Base-by-base conservation (phyloP, 1,140 invertebrate genomes). In the Idris sp. region DNA sequence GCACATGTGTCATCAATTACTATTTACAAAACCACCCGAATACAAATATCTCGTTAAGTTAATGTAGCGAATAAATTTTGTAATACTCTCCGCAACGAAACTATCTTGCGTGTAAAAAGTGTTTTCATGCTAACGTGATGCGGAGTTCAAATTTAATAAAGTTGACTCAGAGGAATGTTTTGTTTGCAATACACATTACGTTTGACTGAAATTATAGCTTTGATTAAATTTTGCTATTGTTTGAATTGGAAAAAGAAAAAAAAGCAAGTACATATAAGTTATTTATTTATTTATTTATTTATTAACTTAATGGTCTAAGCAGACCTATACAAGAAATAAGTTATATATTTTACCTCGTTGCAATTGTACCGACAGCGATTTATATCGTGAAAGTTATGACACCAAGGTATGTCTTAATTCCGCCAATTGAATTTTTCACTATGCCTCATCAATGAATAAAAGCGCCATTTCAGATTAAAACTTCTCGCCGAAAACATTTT, bases 121-220 rank as follows among this genome's bases (percentile, higher is more conserved):
- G 13, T 10, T 15, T 30, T 41, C 26, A n/a, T n/a, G n/a, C 28
- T 22, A 49, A 26, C 49, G 41, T 56, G 44, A 5, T 46, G 16
- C 30, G 26, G 25, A 53, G 22, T 53, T 44, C 19, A 36, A 65
- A 46, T 46, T 46, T 65, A 65, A 67, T 44, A 53, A 53, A 35
- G 36, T 26, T 33, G 28, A 41, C 31, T 35, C 31, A 5, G 1
- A 25, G 15, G 22, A 22, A 30, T 30, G 28, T 25, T 49, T 51
- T 41, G 31, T 51, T 64, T 41, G 35, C 10, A 10, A 43, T 16
- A 6, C 8, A 25, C 35, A 25, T 30, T 31, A 31, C 10, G 41
- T 9, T 48, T 19, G 1, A 40, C 43, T 4, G 13, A 49, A 61
- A 49, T 41, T 22, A 49, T 15, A 26, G 18, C 41, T 31, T 49